phyloP scores from a whole-genome alignment of 2,797 vertebrate genomes.

The Tolypeutes matacus region DNA sequence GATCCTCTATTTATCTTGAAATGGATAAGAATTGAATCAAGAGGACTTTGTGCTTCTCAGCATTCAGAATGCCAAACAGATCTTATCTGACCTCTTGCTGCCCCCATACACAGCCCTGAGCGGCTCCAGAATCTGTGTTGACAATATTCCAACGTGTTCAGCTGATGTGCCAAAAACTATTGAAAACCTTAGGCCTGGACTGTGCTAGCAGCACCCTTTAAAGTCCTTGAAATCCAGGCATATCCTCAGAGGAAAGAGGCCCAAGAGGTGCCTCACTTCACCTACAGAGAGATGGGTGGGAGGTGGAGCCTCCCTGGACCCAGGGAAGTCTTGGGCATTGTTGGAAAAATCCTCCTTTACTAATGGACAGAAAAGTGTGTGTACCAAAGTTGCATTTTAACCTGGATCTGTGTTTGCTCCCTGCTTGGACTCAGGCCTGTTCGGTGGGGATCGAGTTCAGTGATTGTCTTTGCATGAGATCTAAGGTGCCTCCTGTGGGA shows the following conservation, averaged over 20 bases:
- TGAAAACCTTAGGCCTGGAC: constrained; percentile 68
- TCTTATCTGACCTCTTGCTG: constrained; percentile 68
- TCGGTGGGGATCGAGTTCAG: fast-evolving
- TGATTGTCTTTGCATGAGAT: background rate
- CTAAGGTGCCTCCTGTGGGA: background rate
- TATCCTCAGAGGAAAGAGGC: constrained; percentile 21
- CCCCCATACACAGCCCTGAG: constrained; percentile 48
- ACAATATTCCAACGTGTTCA: constrained; percentile 68
- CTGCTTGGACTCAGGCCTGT: background rate
- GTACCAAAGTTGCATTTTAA: background rate
- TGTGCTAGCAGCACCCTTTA: constrained; percentile 73
- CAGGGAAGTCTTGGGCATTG: background rate
- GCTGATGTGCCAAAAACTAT: constrained; percentile 77
- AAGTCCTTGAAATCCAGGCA: constrained; percentile 69
- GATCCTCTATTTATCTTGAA: constrained; percentile 63
- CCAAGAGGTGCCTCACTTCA: background rate
- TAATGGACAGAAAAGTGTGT: background rate
- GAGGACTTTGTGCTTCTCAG: constrained; percentile 34
- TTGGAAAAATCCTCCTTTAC: background rate
- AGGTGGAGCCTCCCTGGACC: background rate
- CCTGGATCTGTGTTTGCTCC: background rate
- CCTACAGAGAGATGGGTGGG: background rate
- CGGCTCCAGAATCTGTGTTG: constrained; percentile 72
- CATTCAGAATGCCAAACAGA: constrained; percentile 69
- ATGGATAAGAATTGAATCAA: background rate